Percentiles rank a stretch among this genome's conserved stretches.
Evolutionary conservation across 2,113 vertebrate species (phyloP).

Genomic region (Gnathonemus echidnorhynchus): DNA sequence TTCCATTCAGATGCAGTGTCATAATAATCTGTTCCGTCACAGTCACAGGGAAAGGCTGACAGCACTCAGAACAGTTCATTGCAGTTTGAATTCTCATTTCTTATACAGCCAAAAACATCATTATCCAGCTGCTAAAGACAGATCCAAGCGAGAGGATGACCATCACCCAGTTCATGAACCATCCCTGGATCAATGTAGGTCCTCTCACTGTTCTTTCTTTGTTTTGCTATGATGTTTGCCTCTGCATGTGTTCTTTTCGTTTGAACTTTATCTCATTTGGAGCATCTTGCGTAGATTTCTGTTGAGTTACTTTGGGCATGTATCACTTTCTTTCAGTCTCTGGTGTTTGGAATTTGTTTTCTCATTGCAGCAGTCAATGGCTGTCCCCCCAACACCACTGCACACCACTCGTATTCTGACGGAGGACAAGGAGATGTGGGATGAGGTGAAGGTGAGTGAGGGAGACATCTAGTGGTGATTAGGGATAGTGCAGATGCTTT

Average conservation of each 20-base stretch:
- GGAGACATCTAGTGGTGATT: slow-evolving; percentile 31
- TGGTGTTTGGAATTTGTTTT: neutral
- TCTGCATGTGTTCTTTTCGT: neutral
- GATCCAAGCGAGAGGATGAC: slow-evolving; percentile 94
- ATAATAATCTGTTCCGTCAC: neutral
- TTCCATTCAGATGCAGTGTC: neutral
- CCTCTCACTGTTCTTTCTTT: neutral
- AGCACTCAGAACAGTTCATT: neutral
- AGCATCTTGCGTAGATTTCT: neutral
- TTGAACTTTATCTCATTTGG: neutral
- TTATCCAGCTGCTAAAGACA: slow-evolving; percentile 87
- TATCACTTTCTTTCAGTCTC: neutral
- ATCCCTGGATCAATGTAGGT: slow-evolving; percentile 94
- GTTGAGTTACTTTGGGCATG: neutral
- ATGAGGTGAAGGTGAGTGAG: slow-evolving; percentile 88
- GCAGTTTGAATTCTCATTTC: neutral
- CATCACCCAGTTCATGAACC: slow-evolving; percentile 90
- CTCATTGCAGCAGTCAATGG: slow-evolving; percentile 75
- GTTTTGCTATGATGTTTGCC: neutral
- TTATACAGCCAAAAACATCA: slow-evolving; percentile 80
- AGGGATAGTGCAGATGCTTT: neutral
- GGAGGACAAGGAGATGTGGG: slow-evolving; percentile 93
- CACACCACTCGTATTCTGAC: slow-evolving; percentile 88
- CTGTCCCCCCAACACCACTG: slow-evolving; percentile 87
- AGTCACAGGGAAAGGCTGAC: neutral